Percentiles rank a stretch among this genome's conserved stretches.
Evolutionary conservation across 2,888 invertebrate genomes (phyloP).

Genomic region (Seira musarum): DNA sequence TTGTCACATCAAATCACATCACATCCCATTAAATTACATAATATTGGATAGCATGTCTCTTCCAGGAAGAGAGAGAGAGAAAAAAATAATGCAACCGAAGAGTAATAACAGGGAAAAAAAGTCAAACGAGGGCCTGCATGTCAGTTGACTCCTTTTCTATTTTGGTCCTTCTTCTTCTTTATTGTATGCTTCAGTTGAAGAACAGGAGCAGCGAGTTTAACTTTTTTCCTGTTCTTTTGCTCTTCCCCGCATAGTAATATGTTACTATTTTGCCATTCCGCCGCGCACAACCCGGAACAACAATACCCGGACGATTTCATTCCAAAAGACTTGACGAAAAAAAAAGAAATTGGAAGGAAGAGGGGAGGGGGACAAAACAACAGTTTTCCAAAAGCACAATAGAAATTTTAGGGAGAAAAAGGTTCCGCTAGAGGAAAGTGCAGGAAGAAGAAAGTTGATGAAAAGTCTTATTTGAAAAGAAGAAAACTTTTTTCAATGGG

Average conservation of each 20-base stretch:
- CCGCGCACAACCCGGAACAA: conserved; percentile 31
- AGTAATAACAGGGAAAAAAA: neutral
- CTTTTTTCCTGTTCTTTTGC: conserved; percentile 5
- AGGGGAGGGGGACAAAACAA: conserved; percentile 34
- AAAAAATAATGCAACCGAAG: conserved; percentile 10
- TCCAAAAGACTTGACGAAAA: conserved; percentile 18
- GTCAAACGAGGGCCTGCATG: conserved; percentile 18
- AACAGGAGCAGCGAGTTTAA: neutral
- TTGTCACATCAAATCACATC: conserved; percentile 52
- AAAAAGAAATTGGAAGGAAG: conserved; percentile 26
- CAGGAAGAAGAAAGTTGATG: conserved; percentile 56
- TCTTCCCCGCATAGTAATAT: conserved; percentile 9
- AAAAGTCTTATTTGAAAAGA: conserved; percentile 50
- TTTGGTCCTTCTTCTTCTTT: neutral
- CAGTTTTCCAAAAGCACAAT: conserved; percentile 27
- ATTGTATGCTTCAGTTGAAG: neutral
- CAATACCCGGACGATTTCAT: conserved; percentile 43
- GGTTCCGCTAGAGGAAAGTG: conserved; percentile 26
- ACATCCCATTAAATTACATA: conserved; percentile 45
- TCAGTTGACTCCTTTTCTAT: conserved; percentile 27
- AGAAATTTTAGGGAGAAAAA: conserved; percentile 26
- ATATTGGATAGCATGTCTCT: conserved; percentile 31
- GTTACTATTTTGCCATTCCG: conserved; percentile 11
- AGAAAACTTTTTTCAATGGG: conserved; percentile 37
- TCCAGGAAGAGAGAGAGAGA: conserved; percentile 25